Conservation (phyloP, 2,113 vertebrate species). For the Ivindomyrus marchei region DNA sequence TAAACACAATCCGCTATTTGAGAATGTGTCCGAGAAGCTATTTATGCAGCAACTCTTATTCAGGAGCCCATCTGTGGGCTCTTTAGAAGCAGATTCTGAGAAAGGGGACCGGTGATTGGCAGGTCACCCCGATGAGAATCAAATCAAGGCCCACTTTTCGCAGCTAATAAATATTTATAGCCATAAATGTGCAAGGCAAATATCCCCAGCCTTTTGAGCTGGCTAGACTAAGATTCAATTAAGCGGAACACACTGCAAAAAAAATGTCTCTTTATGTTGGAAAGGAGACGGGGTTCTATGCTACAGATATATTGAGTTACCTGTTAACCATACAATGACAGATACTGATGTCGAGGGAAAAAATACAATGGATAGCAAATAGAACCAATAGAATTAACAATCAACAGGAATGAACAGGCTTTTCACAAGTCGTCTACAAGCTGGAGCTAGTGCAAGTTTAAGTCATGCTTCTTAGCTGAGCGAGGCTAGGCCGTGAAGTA, state of each 20-base stretch:
- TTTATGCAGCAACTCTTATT: conserved; percentile 1
- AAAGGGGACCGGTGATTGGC: not conserved
- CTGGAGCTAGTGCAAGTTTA: not conserved
- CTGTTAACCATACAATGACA: not conserved
- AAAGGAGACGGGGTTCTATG: not conserved
- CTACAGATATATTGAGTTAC: not conserved
- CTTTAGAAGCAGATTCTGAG: conserved; percentile 16
- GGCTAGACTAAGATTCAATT: not conserved
- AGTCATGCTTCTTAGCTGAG: not conserved
- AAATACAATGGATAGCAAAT: not conserved
- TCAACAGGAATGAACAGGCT: not conserved
- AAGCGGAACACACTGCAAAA: not conserved
- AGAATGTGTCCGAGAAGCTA: not conserved
- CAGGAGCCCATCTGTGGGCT: not conserved
- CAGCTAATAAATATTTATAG: conserved; percentile 21
- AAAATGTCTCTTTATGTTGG: not conserved
- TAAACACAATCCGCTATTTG: conserved; percentile 19
- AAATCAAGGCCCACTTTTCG: conserved; percentile 23
- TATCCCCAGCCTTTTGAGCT: not conserved
- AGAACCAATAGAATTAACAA: too few species aligned
- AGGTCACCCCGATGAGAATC: conserved; percentile 20
- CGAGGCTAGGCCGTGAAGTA: not conserved
- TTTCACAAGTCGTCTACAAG: not conserved
- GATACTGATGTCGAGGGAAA: not conserved
- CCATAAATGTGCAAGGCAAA: not conserved